Evolutionary conservation across 1,140 invertebrate genomes (phyloP), one percentile per base, ranked within the genome.

Genomic region (Tyrophagus putrescentiae): DNA sequence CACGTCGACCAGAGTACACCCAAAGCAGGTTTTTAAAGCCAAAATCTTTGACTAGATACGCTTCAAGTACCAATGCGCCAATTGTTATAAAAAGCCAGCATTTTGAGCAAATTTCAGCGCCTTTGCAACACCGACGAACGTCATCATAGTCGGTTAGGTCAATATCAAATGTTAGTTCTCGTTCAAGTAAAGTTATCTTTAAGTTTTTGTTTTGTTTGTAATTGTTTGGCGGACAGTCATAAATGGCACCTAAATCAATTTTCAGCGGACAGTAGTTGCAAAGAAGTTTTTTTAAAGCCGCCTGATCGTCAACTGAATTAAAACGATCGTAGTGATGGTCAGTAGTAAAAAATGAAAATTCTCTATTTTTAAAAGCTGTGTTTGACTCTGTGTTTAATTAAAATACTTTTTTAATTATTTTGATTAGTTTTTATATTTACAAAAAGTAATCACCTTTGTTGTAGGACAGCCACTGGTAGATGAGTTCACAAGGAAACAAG

Each of bases 71-170:
- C 76, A 88, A 85, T 63, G 90, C 84, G 60, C 93, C 95, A 64
- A 98, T 76, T 13, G 80, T 78, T 86, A 98, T 95, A 68, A 93
- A 90, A 67, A 88, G 90, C 96, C 96, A 99, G 72, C 96, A 99
- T 71, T 91, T 94, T 25, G 63, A 39, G 67, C 94, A 98, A 21
- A 98, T 84, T 67, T 82, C 84, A 9, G 90, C 83, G 39, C 85
- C 90, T 50, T 80, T 80, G 68, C 88, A 92, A 62, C 71, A 68
- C 52, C 79, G 85, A 71, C 95, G 76, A 1, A 98, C 82, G 70
- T 95, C 89, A 79, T 98, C 94, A 75, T 98, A 99, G 76, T 98
- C 96, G 50, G 94, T 97, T 79, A 99, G 87, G 79, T 99, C 95
- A 69, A 99, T 98, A 82, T 99, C 96, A 77, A 98, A 95, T 1